These are phyloP conservation scores for Hiodon alosoides DNA, from an alignment of 2,113 vertebrate genomes.

Conservation along the genomic window DNA sequence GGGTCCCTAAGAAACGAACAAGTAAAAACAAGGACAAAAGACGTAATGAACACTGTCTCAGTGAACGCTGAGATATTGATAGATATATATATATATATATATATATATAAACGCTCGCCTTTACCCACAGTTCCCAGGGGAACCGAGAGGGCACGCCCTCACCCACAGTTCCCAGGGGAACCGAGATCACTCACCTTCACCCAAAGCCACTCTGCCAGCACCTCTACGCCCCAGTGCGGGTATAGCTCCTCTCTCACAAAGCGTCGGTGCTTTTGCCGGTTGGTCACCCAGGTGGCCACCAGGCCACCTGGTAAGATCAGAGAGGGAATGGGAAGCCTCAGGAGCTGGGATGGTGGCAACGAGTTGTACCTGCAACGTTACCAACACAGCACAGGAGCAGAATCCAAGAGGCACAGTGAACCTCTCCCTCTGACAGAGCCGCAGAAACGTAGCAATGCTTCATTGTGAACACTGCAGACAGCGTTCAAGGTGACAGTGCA, in stretches of 20 bases:
- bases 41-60: too few species aligned
- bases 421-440: too few species aligned
- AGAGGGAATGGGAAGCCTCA: constrained; percentile 69
- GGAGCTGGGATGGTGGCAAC: constrained; percentile 77
- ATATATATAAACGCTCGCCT: too few species aligned
- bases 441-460: too few species aligned
- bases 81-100: too few species aligned
- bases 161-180: neutral
- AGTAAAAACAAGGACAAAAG: too few species aligned
- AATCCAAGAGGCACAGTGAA: neutral
- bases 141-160: neutral
- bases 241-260: constrained; percentile 86
- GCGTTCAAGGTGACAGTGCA: too few species aligned
- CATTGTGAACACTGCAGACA: too few species aligned
- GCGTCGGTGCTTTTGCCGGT: constrained; percentile 78
- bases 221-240: constrained; percentile 79
- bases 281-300: constrained; percentile 90
- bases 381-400: constrained; percentile 23
- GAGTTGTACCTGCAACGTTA: constrained; percentile 66
- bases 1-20: too few species aligned
- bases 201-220: constrained; percentile 87
- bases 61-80: too few species aligned
- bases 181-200: constrained; percentile 74
- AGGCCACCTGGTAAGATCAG: constrained; percentile 75
- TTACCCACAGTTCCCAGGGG: neutral